Conservation (phyloP, 2,113 vertebrate species). For the Hystrix brachyura region DNA sequence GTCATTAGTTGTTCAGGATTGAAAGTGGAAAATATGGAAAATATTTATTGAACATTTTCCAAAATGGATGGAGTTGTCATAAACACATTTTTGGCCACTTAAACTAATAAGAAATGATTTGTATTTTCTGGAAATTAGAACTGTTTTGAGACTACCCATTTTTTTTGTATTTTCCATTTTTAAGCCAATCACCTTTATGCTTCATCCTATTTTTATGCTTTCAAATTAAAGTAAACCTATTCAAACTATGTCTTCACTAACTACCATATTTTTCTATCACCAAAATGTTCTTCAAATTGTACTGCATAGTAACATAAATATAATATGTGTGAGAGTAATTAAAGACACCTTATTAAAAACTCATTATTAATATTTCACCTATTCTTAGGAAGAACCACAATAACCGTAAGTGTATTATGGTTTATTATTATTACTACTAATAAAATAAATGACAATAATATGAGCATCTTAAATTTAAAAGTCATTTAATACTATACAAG, state of each 20-base stretch:
- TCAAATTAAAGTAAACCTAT: slow-evolving; percentile 43
- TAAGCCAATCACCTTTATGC: slow-evolving; percentile 43
- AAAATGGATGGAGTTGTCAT: slow-evolving; percentile 27
- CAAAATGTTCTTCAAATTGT: not conserved
- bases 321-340: not conserved
- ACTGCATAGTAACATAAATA: not conserved
- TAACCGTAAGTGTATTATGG: not conserved
- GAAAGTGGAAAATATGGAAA: not conserved
- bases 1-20: slow-evolving; percentile 42
- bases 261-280: not conserved
- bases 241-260: not conserved
- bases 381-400: not conserved
- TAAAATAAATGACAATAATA: slow-evolving; percentile 6
- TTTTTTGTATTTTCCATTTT: slow-evolving; percentile 37
- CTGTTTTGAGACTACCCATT: slow-evolving; percentile 14
- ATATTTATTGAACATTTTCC: slow-evolving; percentile 17
- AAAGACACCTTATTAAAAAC: not conserved
- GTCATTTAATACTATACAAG: not conserved
- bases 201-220: slow-evolving; percentile 19
- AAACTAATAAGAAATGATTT: slow-evolving; percentile 66
- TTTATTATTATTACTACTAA: not conserved
- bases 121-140: slow-evolving; percentile 55
- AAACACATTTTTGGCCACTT: slow-evolving; percentile 7
- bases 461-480: not conserved
- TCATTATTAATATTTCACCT: not conserved